Evolutionary conservation across 2,113 vertebrate genomes (phyloP), one percentile per base, ranked within the genome.

Genomic region (Gobiocypris rarus): DNA sequence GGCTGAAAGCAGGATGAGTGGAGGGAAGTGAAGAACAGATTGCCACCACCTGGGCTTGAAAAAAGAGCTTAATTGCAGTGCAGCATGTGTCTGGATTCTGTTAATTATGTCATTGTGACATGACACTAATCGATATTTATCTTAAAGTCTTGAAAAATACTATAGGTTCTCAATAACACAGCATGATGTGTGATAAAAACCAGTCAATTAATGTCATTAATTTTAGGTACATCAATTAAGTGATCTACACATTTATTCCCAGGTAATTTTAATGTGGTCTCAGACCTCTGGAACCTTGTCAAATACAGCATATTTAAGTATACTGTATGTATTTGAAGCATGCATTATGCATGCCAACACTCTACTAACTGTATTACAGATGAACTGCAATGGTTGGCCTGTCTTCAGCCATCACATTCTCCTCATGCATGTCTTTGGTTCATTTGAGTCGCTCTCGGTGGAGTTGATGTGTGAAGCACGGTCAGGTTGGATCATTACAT

Each of bases 1-100:
- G 91, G 86, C 86, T 92, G 91, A 93, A 92, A 90, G 90, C 92
- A 85, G 91, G 92, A 92, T 93, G 91, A 94, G 89, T 92, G 88
- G 89, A 88, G 85, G 88, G 85, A 88, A 86, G 89, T 89, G 73
- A 63, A 65, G 86, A 86, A 83, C 87, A 91, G 91, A 94, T 92
- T 92, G 91, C 92, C 88, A 91, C 92, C 93, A 93, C 93, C 92
- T 94, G 93, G 91, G 91, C 89, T 91, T 63, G 38, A 75, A 71
- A 61, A 59, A 34, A 31, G 45, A 15, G 13, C 41, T 24, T 85
- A 69, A 84, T 31, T 79, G 83, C 61, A 52, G n/a, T 22, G n/a
- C 15, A 45, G 22, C 26, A 26, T 59, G 69, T 77, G 43, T 74
- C n/a, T 74, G 13, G 4, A 74, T 74, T 74, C 43, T 74, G n/a